Percentiles rank a stretch among this genome's conserved stretches.
Conservation (phyloP, 2,797 vertebrate genomes). For the Galaxias olidus region DNA sequence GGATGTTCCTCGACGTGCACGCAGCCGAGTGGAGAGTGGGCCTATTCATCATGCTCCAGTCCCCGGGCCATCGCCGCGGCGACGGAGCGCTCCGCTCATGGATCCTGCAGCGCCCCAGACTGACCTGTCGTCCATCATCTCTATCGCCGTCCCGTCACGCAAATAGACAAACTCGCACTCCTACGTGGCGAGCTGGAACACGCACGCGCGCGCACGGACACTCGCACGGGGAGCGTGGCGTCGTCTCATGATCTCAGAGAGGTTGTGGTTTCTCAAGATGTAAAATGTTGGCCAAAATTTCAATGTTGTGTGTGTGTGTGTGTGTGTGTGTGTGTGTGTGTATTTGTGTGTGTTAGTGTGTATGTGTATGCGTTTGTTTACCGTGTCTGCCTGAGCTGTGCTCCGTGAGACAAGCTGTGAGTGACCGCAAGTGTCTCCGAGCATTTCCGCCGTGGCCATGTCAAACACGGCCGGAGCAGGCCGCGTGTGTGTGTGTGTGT, state of each 20-base stretch:
- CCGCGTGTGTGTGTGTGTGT: conserved; percentile 32
- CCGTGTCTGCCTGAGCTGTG: too few species aligned
- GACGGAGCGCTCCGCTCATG: conserved; percentile 50
- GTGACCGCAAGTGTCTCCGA: conserved; percentile 2
- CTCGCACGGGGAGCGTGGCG: not conserved
- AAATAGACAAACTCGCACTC: not conserved
- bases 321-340: conserved; percentile 9
- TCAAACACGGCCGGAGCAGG: conserved; percentile 7
- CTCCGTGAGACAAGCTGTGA: too few species aligned
- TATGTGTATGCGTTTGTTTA: not conserved
- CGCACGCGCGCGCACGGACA: conserved; percentile 3
- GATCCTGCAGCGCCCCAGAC: conserved; percentile 48
- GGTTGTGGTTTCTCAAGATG: too few species aligned
- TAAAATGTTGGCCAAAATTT: too few species aligned
- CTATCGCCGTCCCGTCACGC: conserved; percentile 28
- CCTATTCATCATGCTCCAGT: conserved; percentile 52
- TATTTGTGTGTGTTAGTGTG: conserved; percentile 5
- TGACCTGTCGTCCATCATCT: conserved; percentile 56
- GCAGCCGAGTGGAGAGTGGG: conserved; percentile 29
- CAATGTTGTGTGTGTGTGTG: conserved; percentile 7
- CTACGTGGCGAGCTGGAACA: not conserved
- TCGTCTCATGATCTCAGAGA: too few species aligned
- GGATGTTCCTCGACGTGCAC: conserved; percentile 43
- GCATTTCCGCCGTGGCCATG: conserved; percentile 19
- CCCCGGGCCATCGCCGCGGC: conserved; percentile 29